Evolutionary conservation across 2,113 vertebrate species (phyloP).

Genomic region (Octodon degus): DNA sequence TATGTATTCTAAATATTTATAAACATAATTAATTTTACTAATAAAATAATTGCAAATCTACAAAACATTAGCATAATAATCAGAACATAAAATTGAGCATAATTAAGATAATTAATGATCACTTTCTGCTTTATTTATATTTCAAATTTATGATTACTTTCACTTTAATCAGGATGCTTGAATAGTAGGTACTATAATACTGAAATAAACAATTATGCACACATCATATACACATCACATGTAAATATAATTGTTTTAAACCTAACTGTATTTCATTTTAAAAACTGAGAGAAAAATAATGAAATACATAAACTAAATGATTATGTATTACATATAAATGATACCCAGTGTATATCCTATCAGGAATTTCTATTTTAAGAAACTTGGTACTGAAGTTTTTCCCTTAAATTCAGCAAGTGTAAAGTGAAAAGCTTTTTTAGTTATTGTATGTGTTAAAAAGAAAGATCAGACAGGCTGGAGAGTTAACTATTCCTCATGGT

Average conservation of each 20-base stretch:
- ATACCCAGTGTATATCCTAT: background rate
- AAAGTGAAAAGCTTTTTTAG: slow-evolving; percentile 66
- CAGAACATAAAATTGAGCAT: background rate
- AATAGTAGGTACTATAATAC: background rate
- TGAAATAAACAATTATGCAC: background rate
- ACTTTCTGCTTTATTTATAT: slow-evolving; percentile 51
- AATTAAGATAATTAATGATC: slow-evolving; percentile 34
- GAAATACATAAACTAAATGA: background rate
- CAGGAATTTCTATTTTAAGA: background rate
- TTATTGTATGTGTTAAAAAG: slow-evolving; percentile 55
- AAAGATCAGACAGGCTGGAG: slow-evolving; percentile 50
- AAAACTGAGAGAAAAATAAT: background rate
- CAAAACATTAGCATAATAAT: slow-evolving; percentile 60
- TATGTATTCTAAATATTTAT: background rate
- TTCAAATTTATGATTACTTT: slow-evolving; percentile 13
- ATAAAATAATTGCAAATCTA: slow-evolving; percentile 34
- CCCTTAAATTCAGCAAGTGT: slow-evolving; percentile 54
- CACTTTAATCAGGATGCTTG: background rate
- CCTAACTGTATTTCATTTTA: slow-evolving; percentile 1
- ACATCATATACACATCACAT: background rate
- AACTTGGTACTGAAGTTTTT: background rate
- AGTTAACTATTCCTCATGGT: slow-evolving; percentile 53
- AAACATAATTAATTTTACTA: slow-evolving; percentile 11
- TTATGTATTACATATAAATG: background rate
- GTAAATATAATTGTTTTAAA: background rate